phyloP scores from a whole-genome alignment of 2,113 vertebrate species.

The Bubo scandiacus region DNA sequence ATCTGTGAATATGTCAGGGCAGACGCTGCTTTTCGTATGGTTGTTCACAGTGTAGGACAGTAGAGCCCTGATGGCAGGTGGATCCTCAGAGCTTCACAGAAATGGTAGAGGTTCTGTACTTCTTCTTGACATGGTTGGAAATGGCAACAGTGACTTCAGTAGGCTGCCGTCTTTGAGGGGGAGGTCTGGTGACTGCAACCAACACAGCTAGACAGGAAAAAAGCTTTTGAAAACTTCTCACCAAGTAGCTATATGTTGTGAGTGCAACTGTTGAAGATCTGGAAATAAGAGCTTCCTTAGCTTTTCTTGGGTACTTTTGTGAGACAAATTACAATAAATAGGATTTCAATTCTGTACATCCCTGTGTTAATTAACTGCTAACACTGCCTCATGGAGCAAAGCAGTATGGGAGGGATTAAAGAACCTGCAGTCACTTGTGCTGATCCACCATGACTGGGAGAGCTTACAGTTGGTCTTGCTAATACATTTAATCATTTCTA shows the following conservation, averaged over 20 bases:
- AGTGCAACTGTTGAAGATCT: not conserved
- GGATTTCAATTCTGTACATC: not conserved
- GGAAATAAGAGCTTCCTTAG: not conserved
- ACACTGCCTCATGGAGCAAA: not conserved
- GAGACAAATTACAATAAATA: not conserved
- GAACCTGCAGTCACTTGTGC: not conserved
- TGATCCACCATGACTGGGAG: not conserved
- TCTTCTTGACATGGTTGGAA: not conserved
- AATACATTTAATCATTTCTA: not conserved
- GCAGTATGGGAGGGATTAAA: not conserved
- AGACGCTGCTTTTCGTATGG: accelerated
- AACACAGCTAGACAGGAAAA: not conserved
- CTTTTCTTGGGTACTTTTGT: not conserved
- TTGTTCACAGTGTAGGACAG: not conserved
- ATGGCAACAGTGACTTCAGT: not conserved
- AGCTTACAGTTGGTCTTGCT: not conserved
- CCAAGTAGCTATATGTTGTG: not conserved
- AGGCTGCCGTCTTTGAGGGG: not conserved
- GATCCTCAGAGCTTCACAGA: not conserved
- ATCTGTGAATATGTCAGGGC: accelerated
- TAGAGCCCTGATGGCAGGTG: not conserved
- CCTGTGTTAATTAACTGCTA: not conserved
- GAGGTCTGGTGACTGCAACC: not conserved
- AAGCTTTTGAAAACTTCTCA: not conserved
- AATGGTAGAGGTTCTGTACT: not conserved